These are phyloP conservation scores for Chrysodeixis includens DNA, from an alignment of 2,888 invertebrate genomes.

Conservation along the genomic window DNA sequence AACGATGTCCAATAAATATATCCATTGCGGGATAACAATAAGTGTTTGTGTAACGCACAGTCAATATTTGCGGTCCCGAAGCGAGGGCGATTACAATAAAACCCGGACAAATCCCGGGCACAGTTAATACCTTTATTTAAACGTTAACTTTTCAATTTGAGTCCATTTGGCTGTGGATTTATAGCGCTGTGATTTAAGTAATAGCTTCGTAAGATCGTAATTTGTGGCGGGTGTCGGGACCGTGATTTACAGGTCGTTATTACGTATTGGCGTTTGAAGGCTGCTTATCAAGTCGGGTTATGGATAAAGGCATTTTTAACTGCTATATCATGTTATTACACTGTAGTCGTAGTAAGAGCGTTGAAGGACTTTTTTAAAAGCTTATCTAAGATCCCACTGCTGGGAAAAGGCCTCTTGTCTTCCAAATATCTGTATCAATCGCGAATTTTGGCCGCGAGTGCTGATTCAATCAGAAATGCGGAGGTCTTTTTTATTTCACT, in stretches of 20 bases:
- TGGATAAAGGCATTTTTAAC: background rate
- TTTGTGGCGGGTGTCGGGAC: background rate
- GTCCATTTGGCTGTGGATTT: background rate
- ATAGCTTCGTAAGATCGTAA: background rate
- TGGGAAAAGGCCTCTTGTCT: too few species aligned
- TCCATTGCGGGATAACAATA: slow-evolving; percentile 73
- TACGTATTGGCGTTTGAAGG: background rate
- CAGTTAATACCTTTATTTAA: slow-evolving; percentile 28
- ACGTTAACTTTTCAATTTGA: slow-evolving; percentile 10
- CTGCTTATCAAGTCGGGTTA: background rate
- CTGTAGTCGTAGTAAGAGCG: background rate
- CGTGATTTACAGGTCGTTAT: slow-evolving; percentile 18
- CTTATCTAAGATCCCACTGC: too few species aligned
- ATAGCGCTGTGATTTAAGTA: background rate
- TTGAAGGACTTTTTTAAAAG: too few species aligned
- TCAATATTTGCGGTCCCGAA: slow-evolving; percentile 79
- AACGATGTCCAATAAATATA: slow-evolving; percentile 81
- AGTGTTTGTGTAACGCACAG: slow-evolving; percentile 77
- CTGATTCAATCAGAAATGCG: too few species aligned
- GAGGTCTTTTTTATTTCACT: too few species aligned
- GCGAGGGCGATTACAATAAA: slow-evolving; percentile 81
- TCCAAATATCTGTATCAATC: too few species aligned
- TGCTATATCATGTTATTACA: background rate
- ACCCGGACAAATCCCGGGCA: slow-evolving; percentile 75
- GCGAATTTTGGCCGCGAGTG: too few species aligned